Base-by-base conservation (phyloP, 2,888 invertebrate genomes). In the Julus scandinavius region DNA sequence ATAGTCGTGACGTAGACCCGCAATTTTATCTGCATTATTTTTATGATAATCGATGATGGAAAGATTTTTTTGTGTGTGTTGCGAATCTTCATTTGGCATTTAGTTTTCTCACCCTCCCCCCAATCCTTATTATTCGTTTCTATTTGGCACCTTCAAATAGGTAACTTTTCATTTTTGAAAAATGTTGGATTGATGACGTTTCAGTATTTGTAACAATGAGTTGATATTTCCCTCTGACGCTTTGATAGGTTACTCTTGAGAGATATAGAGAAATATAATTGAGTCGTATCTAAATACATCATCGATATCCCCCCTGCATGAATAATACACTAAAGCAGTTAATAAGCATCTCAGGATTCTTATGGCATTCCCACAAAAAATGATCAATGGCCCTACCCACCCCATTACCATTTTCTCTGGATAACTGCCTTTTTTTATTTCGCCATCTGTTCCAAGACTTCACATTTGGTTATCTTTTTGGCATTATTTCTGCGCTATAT, bases 21-120 rank as follows among this genome's bases (percentile, higher is more conserved):
- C 80, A 29, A 80, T 80, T 80, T 80, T 80, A 80, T 80, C 80
- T 80, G 80, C 80, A 80, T 80, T 80, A 80, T 80, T 80, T 29
- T 38, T 80, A 80, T 80, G 80, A 80, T 80, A 80, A 80, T 80
- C 80, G 80, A 80, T 80, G 80, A 80, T 38, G 80, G 38, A 80
- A 80, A 38, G 80, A 38, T 80, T 80, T 80, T 80, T 80, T 80
- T 63, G 13, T 54, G 54, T 13, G 13, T 7, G 38, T 63, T 38
- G 13, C 38, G 80, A 38, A 80, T 80, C 80, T 38, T 80, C 80
- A 80, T 80, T 80, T 80, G 80, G 80, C 80, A 29, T 80, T 80
- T 80, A 13, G 13, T 38, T 80, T 80, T n/a, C n/a, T n/a, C n/a
- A n/a, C n/a, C n/a, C 80, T 38, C 80, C 38, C 80, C 38, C 11